Evolutionary conservation across 2,888 invertebrate genomes (phyloP), one percentile per base, ranked within the genome.

Genomic region (Melanargia galathea): DNA sequence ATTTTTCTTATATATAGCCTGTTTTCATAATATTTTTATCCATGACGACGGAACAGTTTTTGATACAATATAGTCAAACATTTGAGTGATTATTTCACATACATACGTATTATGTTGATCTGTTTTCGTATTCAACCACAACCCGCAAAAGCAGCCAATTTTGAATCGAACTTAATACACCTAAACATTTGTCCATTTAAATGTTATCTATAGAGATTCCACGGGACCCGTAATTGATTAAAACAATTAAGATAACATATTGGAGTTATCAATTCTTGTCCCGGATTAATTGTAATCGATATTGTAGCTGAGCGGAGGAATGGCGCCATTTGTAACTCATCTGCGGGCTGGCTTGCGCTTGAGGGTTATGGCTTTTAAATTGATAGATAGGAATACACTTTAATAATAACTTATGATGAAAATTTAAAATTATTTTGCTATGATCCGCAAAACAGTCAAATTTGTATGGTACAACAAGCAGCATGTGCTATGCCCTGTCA

Each of bases 191-290:
- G 3, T 55, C 55, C 18, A 35, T 24, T 40, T 55, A 43, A 24
- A 26, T 24, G 18, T 11, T 40, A 26, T 48, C 46, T 11, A 45
- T 35, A 18, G 22, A 22, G 38, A 51, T 33, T 22, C 24, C 18
- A 45, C 45, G 30, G 49, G 52, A 45, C 48, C 48, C 43, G 26
- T 16, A 26, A 40, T 43, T 55, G 55, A 58, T 57, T 49, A 62
- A 57, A 62, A 45, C 57, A 62, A 62, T 62, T 62, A 58, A 58
- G 56, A 62, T 45, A 57, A 62, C 54, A 60, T 55, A 64, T 56
- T 60, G 60, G 11, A 55, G 60, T 56, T 64, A 64, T 64, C 63
- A 60, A 56, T 64, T 60, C 35, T 22, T 20, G 54, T 60, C 60
- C 46, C 49, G 55, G 55, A 56, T 64, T 64, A 48, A 55, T 63